phyloP scores from a whole-genome alignment of 2,888 invertebrate genomes.

The Incurvaria masculella region DNA sequence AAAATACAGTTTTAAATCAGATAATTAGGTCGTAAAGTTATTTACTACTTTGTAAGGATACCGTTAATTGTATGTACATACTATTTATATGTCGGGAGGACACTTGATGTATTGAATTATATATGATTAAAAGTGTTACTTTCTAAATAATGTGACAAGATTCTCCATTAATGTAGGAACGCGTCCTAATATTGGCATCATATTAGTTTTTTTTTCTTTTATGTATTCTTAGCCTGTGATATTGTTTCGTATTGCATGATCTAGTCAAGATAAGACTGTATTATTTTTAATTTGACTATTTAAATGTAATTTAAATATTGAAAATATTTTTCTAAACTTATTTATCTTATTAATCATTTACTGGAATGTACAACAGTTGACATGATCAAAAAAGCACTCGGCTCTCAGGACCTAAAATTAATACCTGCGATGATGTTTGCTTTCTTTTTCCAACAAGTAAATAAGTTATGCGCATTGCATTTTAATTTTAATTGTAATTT shows the following conservation, averaged over 20 bases:
- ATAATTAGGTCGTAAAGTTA: neutral
- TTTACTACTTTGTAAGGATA: neutral
- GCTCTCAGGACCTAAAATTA: no score
- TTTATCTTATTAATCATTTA: neutral
- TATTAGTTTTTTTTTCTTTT: no score
- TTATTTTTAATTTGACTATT: neutral
- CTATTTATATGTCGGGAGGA: neutral
- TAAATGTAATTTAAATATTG: neutral
- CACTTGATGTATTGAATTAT: neutral
- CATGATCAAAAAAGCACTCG: no score
- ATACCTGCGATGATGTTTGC: no score
- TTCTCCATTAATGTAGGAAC: no score
- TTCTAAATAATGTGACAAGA: neutral
- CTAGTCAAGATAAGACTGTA: neutral
- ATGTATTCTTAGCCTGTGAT: neutral
- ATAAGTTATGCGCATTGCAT: slow-evolving; percentile 2
- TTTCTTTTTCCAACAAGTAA: no score
- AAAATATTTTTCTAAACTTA: neutral
- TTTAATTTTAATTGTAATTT: slow-evolving; percentile 37
- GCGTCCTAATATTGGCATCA: no score
- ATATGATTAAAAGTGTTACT: neutral
- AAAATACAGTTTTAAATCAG: slow-evolving; percentile 27
- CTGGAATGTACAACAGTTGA: no score
- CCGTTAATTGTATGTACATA: neutral
- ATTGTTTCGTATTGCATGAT: neutral